Evolutionary conservation across 2,113 vertebrate genomes (phyloP).

Genomic region (Anthoscopus minutus): DNA sequence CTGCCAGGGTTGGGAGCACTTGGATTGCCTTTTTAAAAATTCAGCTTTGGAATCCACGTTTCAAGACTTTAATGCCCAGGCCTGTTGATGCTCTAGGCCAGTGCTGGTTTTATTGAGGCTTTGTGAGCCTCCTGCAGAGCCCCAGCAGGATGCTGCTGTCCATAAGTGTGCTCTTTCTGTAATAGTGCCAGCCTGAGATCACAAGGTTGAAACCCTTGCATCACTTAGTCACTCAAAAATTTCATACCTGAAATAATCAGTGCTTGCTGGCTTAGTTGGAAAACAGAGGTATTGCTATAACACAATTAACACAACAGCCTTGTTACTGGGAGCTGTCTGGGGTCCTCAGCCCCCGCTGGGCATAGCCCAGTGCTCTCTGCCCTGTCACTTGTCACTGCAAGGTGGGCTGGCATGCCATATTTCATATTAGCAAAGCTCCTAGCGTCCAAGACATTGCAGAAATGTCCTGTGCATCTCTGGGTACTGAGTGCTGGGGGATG

Average conservation of each 20-base stretch:
- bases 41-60: neutral
- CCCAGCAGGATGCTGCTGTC: neutral
- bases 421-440: fast-evolving
- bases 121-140: neutral
- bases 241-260: neutral
- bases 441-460: neutral
- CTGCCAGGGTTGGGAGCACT: neutral
- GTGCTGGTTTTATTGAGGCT: neutral
- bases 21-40: neutral
- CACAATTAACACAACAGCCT: neutral
- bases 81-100: neutral
- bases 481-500: neutral
- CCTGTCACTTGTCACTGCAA: neutral
- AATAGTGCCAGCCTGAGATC: neutral
- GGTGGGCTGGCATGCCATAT: fast-evolving
- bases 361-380: neutral
- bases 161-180: neutral
- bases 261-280: neutral
- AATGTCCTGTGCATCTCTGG: neutral
- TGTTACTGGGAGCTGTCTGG: neutral
- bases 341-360: neutral
- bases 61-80: neutral
- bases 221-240: neutral
- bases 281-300: neutral
- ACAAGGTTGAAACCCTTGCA: neutral